Conservation (phyloP, 2,113 vertebrate species). For the Oreochromis spilurus region DNA sequence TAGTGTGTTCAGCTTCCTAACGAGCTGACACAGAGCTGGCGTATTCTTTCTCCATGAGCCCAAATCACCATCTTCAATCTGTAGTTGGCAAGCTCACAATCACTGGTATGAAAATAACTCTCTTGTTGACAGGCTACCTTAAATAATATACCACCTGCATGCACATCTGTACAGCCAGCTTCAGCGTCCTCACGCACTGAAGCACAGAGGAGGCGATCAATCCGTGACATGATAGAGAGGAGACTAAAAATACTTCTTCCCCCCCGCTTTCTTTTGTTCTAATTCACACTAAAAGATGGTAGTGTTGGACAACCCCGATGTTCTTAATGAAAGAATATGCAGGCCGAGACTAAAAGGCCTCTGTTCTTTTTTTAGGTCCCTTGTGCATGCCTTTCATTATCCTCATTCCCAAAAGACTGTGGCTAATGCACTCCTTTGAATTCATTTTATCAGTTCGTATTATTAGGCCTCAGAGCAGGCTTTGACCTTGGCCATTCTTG, state of each 20-base stretch:
- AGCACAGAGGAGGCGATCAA: background rate
- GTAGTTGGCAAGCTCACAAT: background rate
- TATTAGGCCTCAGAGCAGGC: constrained; percentile 37
- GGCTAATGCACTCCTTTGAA: constrained; percentile 54
- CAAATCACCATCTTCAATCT: background rate
- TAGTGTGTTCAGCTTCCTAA: background rate
- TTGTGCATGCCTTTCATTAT: constrained; percentile 42
- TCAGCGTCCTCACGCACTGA: background rate
- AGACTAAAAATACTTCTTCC: constrained; percentile 10
- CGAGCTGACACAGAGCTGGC: background rate
- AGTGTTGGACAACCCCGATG: background rate
- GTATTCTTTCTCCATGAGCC: background rate
- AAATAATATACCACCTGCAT: background rate
- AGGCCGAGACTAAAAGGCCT: constrained; percentile 9
- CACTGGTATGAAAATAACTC: background rate
- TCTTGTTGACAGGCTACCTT: background rate
- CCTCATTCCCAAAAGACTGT: constrained; percentile 39
- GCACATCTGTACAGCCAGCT: background rate
- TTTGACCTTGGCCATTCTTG: constrained; percentile 62
- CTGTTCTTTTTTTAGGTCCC: constrained; percentile 24
- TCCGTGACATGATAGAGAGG: background rate
- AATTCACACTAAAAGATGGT: background rate
- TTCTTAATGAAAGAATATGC: constrained; percentile 1
- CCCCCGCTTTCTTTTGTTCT: background rate
- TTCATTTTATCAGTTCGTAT: constrained; percentile 47